phyloP scores from a whole-genome alignment of 1,140 invertebrate species.

The Drosophila ambigua region DNA sequence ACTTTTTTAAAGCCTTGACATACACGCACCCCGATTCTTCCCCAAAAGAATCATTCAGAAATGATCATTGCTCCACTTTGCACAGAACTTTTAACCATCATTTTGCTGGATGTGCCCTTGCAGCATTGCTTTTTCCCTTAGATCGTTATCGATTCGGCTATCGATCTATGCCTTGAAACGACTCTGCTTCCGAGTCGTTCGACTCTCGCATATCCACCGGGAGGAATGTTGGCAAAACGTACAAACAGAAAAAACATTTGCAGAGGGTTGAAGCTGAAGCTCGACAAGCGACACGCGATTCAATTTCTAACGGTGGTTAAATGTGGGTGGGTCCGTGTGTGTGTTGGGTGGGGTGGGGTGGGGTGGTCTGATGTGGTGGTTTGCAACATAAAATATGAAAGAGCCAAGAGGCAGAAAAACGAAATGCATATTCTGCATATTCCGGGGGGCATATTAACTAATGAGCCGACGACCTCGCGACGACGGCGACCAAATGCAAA shows the following conservation, averaged over 20 bases:
- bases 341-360: background rate
- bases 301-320: slow-evolving; percentile 45
- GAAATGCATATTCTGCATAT: slow-evolving; percentile 64
- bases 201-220: background rate
- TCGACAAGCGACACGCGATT: slow-evolving; percentile 36
- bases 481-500: background rate
- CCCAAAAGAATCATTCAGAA: too few relatives aligned
- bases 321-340: slow-evolving; percentile 13
- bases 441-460: slow-evolving; percentile 60
- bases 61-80: too few relatives aligned
- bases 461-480: slow-evolving; percentile 66
- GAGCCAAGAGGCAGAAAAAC: slow-evolving; percentile 15
- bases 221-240: background rate
- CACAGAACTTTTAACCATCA: too few relatives aligned
- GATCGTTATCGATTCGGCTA: too few relatives aligned
- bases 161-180: slow-evolving; percentile 23
- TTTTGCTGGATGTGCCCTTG: too few relatives aligned
- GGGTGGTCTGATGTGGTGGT: background rate
- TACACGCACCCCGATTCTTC: too few relatives aligned
- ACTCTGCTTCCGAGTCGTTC: background rate
- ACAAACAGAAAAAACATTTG: slow-evolving; percentile 9
- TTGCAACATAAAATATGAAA: slow-evolving; percentile 26
- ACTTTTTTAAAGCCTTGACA: too few relatives aligned
- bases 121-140: too few relatives aligned
- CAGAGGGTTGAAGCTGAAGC: slow-evolving; percentile 30